Evolutionary conservation across 2,113 vertebrate species (phyloP).

Genomic region (Festucalex cinctus): DNA sequence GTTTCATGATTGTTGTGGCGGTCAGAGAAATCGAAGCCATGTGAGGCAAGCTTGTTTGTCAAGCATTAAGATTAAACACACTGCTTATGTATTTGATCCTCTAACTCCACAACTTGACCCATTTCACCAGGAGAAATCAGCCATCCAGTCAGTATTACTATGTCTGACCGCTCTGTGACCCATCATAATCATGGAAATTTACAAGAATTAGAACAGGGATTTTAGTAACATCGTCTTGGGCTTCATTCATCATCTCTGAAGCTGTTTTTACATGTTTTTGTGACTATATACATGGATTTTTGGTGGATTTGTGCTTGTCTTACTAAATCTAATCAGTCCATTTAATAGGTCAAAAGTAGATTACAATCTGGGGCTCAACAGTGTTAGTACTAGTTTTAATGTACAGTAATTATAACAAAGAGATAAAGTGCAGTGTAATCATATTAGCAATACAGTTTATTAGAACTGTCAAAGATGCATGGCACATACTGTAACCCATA

Average conservation of each 20-base stretch:
- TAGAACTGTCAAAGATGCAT: neutral
- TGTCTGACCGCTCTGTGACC: constrained; percentile 22
- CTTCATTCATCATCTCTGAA: neutral
- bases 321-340: neutral
- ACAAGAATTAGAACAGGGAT: neutral
- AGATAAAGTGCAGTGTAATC: too few relatives aligned
- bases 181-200: neutral
- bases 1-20: neutral
- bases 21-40: neutral
- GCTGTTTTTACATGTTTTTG: neutral
- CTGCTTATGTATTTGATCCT: constrained; percentile 10
- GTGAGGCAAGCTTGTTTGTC: constrained; percentile 9
- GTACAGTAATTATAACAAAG: too few relatives aligned
- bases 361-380: too few relatives aligned
- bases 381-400: too few relatives aligned
- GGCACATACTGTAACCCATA: neutral
- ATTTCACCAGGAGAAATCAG: constrained; percentile 33
- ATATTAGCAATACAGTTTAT: neutral
- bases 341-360: too few relatives aligned
- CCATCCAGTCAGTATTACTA: constrained; percentile 4
- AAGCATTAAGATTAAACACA: constrained; percentile 14
- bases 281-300: neutral
- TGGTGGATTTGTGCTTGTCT: neutral
- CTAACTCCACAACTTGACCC: constrained; percentile 12
- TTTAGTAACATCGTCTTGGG: neutral